Percentiles rank a stretch among this genome's conserved stretches.
Evolutionary conservation across 2,113 vertebrate genomes (phyloP).

Genomic region (Mesoclemmys tuberculata): DNA sequence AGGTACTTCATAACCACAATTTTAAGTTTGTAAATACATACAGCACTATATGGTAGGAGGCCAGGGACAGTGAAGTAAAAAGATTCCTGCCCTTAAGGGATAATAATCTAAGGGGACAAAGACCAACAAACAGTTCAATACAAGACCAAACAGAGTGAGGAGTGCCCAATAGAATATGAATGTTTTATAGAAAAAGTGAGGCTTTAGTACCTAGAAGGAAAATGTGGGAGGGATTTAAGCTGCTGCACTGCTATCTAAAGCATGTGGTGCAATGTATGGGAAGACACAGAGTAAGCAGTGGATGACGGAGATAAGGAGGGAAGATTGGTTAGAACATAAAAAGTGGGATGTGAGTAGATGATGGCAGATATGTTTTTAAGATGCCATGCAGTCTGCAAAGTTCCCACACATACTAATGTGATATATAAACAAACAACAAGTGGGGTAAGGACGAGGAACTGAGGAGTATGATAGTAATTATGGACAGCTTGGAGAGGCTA

Average conservation of each 20-base stretch:
- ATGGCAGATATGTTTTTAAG: not conserved
- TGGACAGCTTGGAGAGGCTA: not conserved
- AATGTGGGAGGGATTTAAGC: not conserved
- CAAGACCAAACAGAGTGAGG: not conserved
- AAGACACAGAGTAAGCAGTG: not conserved
- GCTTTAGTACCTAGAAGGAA: not conserved
- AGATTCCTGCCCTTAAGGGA: not conserved
- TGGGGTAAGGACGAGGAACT: not conserved
- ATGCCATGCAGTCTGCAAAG: not conserved
- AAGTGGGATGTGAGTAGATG: not conserved
- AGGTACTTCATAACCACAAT: not conserved
- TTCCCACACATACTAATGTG: not conserved
- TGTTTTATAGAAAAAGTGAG: rapidly evolving
- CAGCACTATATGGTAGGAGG: not conserved
- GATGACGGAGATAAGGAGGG: not conserved
- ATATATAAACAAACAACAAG: not conserved
- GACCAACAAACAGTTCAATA: not conserved
- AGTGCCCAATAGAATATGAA: not conserved
- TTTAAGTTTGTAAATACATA: not conserved
- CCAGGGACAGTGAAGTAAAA: not conserved
- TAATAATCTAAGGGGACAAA: not conserved
- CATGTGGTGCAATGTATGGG: not conserved
- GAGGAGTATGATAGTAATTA: not conserved
- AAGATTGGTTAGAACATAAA: not conserved
- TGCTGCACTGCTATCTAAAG: not conserved